Conservation (phyloP, 2,797 vertebrate genomes). For the Alosa sapidissima region DNA sequence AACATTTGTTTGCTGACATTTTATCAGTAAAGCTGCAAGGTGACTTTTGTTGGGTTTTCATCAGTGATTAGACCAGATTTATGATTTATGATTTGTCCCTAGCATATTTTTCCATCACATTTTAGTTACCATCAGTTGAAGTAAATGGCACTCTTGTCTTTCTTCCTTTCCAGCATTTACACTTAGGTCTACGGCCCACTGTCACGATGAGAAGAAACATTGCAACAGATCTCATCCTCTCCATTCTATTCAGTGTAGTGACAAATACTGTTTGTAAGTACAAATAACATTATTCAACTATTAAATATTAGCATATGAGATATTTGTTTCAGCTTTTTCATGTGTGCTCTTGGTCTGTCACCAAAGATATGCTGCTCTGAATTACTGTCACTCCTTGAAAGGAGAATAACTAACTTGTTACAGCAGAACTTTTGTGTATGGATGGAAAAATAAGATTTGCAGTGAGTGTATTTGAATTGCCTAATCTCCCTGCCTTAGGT, state of each 20-base stretch:
- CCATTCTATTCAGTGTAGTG: slow-evolving; percentile 36
- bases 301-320: not conserved
- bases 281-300: not conserved
- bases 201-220: slow-evolving; percentile 59
- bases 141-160: not conserved
- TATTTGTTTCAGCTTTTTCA: not conserved
- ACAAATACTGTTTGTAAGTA: slow-evolving; percentile 62
- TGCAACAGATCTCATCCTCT: slow-evolving; percentile 52
- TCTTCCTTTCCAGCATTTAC: not conserved
- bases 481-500: slow-evolving; percentile 65
- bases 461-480: not conserved
- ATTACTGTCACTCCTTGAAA: not conserved
- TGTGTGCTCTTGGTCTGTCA: not conserved
- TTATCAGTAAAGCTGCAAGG: not conserved
- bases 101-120: not conserved
- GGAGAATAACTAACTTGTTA: not conserved
- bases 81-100: not conserved
- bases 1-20: not conserved
- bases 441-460: slow-evolving; percentile 26
- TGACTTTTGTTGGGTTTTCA: not conserved
- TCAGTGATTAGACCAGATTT: not conserved
- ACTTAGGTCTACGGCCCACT: slow-evolving; percentile 8
- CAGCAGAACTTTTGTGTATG: slow-evolving; percentile 35
- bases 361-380: not conserved
- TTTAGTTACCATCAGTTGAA: not conserved